These are phyloP conservation scores for Boloria euphrosyne DNA, from an alignment of 2,888 invertebrate genomes.

Conservation along the genomic window DNA sequence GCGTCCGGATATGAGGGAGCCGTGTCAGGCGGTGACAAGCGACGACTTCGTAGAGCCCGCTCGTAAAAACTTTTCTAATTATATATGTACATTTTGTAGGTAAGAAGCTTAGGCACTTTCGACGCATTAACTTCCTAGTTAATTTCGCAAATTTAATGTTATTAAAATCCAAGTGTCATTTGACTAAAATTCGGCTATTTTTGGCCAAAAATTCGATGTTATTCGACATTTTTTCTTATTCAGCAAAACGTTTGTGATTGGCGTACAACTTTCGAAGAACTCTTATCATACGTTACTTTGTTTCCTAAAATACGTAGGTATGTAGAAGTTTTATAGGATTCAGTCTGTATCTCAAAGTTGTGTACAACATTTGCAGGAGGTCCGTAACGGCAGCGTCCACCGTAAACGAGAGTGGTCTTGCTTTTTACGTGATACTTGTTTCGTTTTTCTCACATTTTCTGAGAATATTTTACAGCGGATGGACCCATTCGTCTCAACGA, in stretches of 20 bases:
- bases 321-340: constrained; percentile 28
- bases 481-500: constrained; percentile 59
- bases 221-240: constrained; percentile 1
- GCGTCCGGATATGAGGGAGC: constrained; percentile 67
- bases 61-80: constrained; percentile 82
- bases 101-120: constrained; percentile 64
- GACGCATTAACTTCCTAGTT: constrained; percentile 74
- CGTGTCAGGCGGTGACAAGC: constrained; percentile 71
- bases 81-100: constrained; percentile 79
- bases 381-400: constrained; percentile 47
- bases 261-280: constrained; percentile 16
- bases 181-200: constrained; percentile 18
- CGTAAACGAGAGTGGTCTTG: constrained; percentile 62
- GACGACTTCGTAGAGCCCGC: constrained; percentile 66
- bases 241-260: constrained; percentile 13
- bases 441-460: constrained; percentile 54
- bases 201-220: constrained; percentile 3
- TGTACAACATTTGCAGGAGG: constrained; percentile 30
- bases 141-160: constrained; percentile 70
- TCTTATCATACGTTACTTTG: constrained; percentile 12
- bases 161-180: constrained; percentile 44
- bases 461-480: constrained; percentile 65
- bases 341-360: constrained; percentile 21
- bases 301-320: constrained; percentile 17
- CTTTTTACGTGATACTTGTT: constrained; percentile 65